A percentile compares a stretch with the other conserved stretches of the same genome.
Evolutionary conservation across 2,113 vertebrate species (phyloP).

Genomic region (Amphilophus citrinellus): DNA sequence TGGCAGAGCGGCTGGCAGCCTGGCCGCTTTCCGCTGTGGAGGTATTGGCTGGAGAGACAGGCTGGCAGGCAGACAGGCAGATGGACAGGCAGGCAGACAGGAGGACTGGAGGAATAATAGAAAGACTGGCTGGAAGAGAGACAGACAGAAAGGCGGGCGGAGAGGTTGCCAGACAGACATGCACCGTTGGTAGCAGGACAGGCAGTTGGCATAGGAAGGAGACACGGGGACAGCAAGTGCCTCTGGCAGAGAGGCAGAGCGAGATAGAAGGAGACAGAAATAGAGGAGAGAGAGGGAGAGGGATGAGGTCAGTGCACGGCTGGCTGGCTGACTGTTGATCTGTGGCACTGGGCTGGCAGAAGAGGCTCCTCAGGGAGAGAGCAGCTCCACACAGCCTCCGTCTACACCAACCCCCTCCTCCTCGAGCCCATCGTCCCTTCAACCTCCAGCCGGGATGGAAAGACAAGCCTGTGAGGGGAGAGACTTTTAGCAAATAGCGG

Average conservation of each 20-base stretch:
- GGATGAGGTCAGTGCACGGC: conserved; percentile 77
- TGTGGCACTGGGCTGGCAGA: conserved; percentile 79
- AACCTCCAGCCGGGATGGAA: conserved; percentile 51
- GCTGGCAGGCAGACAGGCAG: conserved; percentile 77
- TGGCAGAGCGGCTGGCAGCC: conserved; percentile 71
- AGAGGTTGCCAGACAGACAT: conserved; percentile 72
- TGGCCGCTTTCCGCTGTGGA: conserved; percentile 65
- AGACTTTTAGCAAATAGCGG: conserved; percentile 36
- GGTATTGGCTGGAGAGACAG: conserved; percentile 66
- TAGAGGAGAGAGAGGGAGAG: conserved; percentile 59
- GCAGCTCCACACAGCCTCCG: conserved; percentile 62
- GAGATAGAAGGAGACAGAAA: conserved; percentile 67
- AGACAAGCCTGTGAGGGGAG: conserved; percentile 41
- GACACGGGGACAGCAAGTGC: conserved; percentile 75
- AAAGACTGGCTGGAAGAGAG: conserved; percentile 43
- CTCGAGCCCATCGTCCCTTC: conserved; percentile 38
- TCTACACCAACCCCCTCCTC: conserved; percentile 35
- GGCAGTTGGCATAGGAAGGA: conserved; percentile 73
- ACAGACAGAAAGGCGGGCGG: conserved; percentile 36
- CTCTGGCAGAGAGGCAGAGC: conserved; percentile 66
- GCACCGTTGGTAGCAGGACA: conserved; percentile 74
- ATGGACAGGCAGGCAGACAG: conserved; percentile 69
- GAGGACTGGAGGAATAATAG: conserved; percentile 51
- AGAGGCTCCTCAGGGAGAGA: conserved; percentile 74
- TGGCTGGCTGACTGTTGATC: conserved; percentile 82